Evolutionary conservation across 2,113 vertebrate species (phyloP), one percentile per base, ranked within the genome.

Genomic region (Lasiurus borealis): DNA sequence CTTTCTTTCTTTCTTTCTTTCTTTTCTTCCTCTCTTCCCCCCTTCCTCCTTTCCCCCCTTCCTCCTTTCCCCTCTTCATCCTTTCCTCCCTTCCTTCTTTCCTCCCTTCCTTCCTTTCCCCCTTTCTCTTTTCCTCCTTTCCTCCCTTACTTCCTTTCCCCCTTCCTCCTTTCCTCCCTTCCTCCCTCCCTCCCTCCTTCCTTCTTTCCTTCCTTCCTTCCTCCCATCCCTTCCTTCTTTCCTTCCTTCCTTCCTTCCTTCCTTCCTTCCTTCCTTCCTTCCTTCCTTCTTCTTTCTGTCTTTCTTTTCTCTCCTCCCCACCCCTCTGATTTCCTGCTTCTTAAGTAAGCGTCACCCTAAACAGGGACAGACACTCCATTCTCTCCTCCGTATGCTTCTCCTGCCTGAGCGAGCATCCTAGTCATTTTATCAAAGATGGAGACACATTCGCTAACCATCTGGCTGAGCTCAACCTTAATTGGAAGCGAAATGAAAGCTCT

Each of bases 361-460:
- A 97, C 0, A 59, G 18, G 64, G 84, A 50, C 62, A 50, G 59
- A n/a, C 6, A 8, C 66, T 85, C 76, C 50, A 23, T 36, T 83
- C 68, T 96, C 18, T 31, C n/a, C 16, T 80, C 59, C 31, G 50
- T 57, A 82, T 7, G 0, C 62, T 85, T 77, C 83, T 27, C 75
- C 12, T 0, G 0, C 75, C 12, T 0, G 0, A 90, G 31, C 23
- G 16, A 92, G 82, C 21, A 36, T 46, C 81, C 90, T 88, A 75
- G 92, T 88, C 64, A 66, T 96, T 96, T 96, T 78, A 62, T 64
- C 87, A 91, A 78, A 95, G 83, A 52, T n/a, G 82, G 76, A 90
- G 91, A 97, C 73, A 84, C 5, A 18, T 84, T 80, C 44, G 64
- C 90, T 95, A 96, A 87, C 85, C 62, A 78, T 64, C 91, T 93